Percentiles rank a stretch among this genome's conserved stretches.
These are phyloP conservation scores for Myzus persicae DNA, from an alignment of 1,140 invertebrate genomes.

Conservation along the genomic window DNA sequence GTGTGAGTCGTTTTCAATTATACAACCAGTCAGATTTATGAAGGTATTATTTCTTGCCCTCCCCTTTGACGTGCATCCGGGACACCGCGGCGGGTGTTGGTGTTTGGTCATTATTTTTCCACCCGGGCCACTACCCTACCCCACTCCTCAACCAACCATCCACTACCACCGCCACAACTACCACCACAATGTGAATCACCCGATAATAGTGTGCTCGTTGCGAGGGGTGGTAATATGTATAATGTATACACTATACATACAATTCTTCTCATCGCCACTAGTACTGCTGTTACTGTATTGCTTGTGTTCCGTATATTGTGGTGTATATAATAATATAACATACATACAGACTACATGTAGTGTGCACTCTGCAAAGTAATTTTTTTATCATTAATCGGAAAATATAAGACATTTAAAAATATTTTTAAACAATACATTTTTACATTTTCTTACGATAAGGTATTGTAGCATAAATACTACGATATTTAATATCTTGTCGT, in stretches of 20 bases:
- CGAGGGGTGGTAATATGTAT: not conserved
- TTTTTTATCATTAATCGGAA: not conserved
- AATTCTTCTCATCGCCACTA: not conserved
- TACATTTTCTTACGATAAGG: not conserved
- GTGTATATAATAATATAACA: not conserved
- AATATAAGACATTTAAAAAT: not conserved
- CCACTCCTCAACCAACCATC: not conserved
- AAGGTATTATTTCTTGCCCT: slow-evolving; percentile 46
- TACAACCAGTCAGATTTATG: slow-evolving; percentile 55
- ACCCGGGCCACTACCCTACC: not conserved
- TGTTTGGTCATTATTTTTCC: slow-evolving; percentile 50
- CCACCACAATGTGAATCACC: not conserved
- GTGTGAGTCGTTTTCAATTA: slow-evolving; percentile 54
- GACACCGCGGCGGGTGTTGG: not conserved
- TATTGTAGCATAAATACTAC: not conserved
- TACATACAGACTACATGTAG: not conserved
- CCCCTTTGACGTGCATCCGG: not conserved
- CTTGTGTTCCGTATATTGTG: not conserved
- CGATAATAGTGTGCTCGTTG: not conserved
- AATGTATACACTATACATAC: not conserved
- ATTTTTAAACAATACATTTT: not conserved
- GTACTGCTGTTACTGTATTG: not conserved
- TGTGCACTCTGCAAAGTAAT: not conserved
- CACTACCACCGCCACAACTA: not conserved
- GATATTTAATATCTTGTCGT: not conserved